Conservation (phyloP, 2,113 vertebrate species). For the Lepus timidus region DNA sequence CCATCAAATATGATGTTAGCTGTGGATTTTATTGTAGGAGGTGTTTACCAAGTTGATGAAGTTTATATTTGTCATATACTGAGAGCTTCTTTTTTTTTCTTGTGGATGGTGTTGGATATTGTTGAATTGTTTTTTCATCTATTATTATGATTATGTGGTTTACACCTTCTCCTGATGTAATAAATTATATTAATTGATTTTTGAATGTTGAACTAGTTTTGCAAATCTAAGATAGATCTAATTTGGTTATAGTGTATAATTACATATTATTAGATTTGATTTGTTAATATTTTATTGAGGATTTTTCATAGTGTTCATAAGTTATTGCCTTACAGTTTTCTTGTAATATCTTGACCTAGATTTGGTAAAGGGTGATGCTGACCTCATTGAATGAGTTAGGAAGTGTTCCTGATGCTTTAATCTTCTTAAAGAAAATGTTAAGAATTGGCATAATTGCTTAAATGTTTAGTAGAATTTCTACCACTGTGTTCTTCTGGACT, state of each 20-base stretch:
- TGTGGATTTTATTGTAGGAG: not conserved
- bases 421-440: not conserved
- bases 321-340: not conserved
- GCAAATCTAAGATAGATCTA: not conserved
- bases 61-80: not conserved
- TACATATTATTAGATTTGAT: not conserved
- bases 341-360: not conserved
- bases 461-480: not conserved
- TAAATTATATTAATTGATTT: not conserved
- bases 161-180: not conserved
- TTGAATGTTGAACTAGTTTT: not conserved
- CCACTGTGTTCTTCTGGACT: not conserved
- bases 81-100: not conserved
- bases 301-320: not conserved
- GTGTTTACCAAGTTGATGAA: not conserved
- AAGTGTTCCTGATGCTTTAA: not conserved
- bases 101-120: not conserved
- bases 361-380: not conserved
- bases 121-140: not conserved
- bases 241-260: not conserved
- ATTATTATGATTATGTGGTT: not conserved
- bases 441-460: not conserved
- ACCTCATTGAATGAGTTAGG: not conserved
- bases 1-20: not conserved
- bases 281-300: not conserved